Conservation (phyloP, 2,113 vertebrate species). For the Marmota monax region DNA sequence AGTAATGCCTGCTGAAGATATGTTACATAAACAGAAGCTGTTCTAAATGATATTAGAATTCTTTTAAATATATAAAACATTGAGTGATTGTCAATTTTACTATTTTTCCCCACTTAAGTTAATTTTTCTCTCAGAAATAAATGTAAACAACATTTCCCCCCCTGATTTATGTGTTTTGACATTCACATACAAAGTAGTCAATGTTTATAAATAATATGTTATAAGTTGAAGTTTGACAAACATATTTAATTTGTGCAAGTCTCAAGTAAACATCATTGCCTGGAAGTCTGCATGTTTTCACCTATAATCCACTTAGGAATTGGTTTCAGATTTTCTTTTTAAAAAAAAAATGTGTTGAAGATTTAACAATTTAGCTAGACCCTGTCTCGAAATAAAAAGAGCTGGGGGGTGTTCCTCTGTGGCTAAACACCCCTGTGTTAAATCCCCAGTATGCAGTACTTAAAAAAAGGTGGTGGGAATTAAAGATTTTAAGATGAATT, state of each 20-base stretch:
- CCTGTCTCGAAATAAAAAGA: too few relatives aligned
- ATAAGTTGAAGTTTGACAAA: background rate
- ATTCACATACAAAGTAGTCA: background rate
- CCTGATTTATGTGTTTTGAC: background rate
- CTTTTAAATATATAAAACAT: background rate
- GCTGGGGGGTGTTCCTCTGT: too few relatives aligned
- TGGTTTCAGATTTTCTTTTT: background rate
- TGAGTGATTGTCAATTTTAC: background rate
- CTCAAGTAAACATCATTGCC: background rate
- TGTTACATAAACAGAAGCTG: background rate
- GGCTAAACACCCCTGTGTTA: too few relatives aligned
- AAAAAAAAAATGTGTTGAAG: background rate
- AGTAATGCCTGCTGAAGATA: background rate
- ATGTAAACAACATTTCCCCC: background rate
- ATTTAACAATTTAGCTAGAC: background rate
- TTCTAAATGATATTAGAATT: background rate
- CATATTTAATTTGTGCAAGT: background rate
- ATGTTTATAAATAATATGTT: background rate
- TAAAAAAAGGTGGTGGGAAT: too few relatives aligned
- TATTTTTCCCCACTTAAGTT: background rate
- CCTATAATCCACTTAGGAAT: background rate
- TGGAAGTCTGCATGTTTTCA: background rate
- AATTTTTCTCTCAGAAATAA: background rate
- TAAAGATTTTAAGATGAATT: background rate
- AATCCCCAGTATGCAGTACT: too few relatives aligned